These are phyloP conservation scores for Scaeva pyrastri DNA, from an alignment of 2,888 invertebrate genomes.

Conservation along the genomic window DNA sequence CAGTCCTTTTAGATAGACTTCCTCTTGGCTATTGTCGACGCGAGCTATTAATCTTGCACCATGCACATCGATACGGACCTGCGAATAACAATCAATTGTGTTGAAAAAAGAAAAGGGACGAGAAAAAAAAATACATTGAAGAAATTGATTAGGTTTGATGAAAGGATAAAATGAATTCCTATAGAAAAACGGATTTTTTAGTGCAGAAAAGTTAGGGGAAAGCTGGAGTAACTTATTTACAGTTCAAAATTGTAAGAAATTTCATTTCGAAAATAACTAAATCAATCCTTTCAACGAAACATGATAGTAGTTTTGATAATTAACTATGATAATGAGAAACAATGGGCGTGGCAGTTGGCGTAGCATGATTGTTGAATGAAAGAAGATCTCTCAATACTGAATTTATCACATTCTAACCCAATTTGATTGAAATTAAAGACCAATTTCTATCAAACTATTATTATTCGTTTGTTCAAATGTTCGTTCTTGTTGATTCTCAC, in stretches of 20 bases:
- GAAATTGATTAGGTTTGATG: constrained; percentile 70
- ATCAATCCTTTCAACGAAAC: too few relatives aligned
- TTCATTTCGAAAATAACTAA: too few relatives aligned
- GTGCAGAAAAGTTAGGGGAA: constrained; percentile 17
- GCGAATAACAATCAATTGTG: constrained; percentile 71
- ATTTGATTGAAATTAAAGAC: not conserved
- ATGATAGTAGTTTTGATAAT: too few relatives aligned
- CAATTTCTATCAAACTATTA: not conserved
- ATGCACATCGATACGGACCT: constrained; percentile 93
- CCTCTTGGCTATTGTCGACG: constrained; percentile 93
- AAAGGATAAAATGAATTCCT: constrained; percentile 41
- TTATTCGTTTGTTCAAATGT: not conserved
- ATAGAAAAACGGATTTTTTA: not conserved
- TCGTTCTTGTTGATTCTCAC: constrained; percentile 15
- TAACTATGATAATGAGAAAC: too few relatives aligned
- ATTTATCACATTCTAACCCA: not conserved
- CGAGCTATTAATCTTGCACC: constrained; percentile 92
- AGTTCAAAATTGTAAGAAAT: too few relatives aligned
- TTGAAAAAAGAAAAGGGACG: constrained; percentile 14
- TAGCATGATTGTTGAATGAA: too few relatives aligned
- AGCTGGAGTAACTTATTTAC: too few relatives aligned
- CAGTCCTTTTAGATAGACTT: constrained; percentile 92
- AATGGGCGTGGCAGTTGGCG: not conserved
- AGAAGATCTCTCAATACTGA: too few relatives aligned
- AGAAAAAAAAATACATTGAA: constrained; percentile 33